Conservation (phyloP, 2,113 vertebrate genomes). For the Eonycteris spelaea region DNA sequence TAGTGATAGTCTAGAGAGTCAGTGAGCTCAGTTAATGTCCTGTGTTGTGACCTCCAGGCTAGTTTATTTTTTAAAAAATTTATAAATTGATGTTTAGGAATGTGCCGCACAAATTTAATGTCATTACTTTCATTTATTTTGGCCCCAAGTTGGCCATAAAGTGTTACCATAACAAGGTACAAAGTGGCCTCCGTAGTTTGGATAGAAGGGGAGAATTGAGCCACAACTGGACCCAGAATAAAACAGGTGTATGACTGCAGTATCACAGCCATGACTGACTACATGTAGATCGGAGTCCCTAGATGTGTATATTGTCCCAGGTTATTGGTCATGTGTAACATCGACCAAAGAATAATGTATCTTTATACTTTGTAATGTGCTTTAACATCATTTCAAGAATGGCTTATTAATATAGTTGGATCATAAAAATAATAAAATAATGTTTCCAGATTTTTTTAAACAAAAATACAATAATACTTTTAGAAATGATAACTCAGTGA, state of each 20-base stretch:
- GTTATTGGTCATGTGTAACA: background rate
- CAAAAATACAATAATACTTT: background rate
- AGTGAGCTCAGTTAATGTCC: background rate
- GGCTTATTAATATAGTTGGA: background rate
- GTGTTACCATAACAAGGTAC: background rate
- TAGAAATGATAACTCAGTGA: background rate
- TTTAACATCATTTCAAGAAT: background rate
- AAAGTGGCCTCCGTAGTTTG: background rate
- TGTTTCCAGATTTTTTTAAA: background rate
- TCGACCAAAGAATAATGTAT: background rate
- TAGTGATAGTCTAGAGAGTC: too few relatives aligned
- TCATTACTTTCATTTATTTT: background rate
- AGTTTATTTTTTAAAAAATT: background rate
- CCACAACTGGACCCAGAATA: rapidly evolving
- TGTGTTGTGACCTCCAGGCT: background rate
- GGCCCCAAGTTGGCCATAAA: background rate
- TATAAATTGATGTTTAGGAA: background rate
- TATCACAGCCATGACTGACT: background rate
- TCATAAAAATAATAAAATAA: background rate
- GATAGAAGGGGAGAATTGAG: background rate
- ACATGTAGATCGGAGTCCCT: background rate
- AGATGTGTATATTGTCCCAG: too few relatives aligned
- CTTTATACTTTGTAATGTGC: background rate
- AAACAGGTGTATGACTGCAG: background rate
- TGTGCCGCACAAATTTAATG: background rate